A percentile compares a stretch with the other conserved stretches of the same genome.
These are phyloP conservation scores for Peromyscus leucopus DNA, from an alignment of 2,113 vertebrate genomes.

Conservation along the genomic window DNA sequence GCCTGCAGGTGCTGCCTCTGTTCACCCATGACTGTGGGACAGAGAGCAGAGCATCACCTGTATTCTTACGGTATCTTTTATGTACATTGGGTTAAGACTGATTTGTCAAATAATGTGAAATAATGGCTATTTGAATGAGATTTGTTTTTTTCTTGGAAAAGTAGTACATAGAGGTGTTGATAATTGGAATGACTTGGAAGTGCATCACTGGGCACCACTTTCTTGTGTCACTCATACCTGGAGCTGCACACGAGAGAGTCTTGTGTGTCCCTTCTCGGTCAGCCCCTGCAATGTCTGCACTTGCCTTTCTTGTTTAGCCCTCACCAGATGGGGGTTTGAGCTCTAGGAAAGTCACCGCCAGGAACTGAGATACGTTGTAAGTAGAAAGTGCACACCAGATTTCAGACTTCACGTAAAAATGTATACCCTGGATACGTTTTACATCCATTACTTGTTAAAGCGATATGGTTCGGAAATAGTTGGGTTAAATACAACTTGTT, in stretches of 20 bases:
- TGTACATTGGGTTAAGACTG: background rate
- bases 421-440: background rate
- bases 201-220: background rate
- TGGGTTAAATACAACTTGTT: background rate
- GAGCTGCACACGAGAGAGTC: background rate
- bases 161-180: background rate
- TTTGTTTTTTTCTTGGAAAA: background rate
- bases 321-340: background rate
- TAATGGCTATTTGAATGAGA: background rate
- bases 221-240: background rate
- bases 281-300: accelerated
- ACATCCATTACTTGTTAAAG: background rate
- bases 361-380: background rate
- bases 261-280: background rate
- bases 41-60: background rate
- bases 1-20: background rate
- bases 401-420: background rate
- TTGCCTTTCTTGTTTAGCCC: background rate
- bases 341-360: background rate
- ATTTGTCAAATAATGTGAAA: background rate
- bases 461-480: background rate
- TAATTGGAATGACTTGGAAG: background rate
- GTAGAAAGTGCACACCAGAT: background rate
- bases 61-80: background rate
- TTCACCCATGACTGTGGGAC: background rate